Evolutionary conservation across 64 coral and sea anemone species (phyloP).

Genomic region (Pocillopora damicornis): DNA sequence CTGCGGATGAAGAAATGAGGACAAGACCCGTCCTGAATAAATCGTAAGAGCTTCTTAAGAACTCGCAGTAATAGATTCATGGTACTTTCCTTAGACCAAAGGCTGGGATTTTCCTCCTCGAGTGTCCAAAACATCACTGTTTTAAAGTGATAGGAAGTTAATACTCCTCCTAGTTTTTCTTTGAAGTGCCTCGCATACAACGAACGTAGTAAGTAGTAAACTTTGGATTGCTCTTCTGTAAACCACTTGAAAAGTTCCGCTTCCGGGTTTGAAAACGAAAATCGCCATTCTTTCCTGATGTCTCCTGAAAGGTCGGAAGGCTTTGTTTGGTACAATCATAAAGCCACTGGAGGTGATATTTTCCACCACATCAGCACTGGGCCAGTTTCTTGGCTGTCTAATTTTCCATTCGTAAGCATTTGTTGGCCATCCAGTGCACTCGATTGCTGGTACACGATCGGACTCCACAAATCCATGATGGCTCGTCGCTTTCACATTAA

Average conservation of each 20-base stretch:
- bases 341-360: background rate
- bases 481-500: no score
- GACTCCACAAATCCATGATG: background rate
- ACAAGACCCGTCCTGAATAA: background rate
- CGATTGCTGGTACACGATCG: slow-evolving; percentile 6
- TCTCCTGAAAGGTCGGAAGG: slow-evolving; percentile 1
- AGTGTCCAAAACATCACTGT: slow-evolving; percentile 42
- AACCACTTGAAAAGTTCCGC: slow-evolving; percentile 5
- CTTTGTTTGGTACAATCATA: slow-evolving; percentile 23
- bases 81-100: slow-evolving; percentile 7
- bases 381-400: slow-evolving; percentile 26
- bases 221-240: slow-evolving; percentile 2
- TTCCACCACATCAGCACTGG: background rate
- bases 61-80: background rate
- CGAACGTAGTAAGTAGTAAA: slow-evolving; percentile 17
- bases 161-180: background rate
- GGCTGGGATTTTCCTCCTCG: background rate
- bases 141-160: slow-evolving; percentile 29
- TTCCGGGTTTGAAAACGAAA: slow-evolving; percentile 24
- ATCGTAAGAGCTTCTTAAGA: background rate
- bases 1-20: slow-evolving; percentile 23
- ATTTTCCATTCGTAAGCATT: background rate
- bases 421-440: slow-evolving; percentile 11
- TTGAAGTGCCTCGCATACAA: slow-evolving; percentile 8
- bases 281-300: slow-evolving; percentile 7